Evolutionary conservation across 2,888 invertebrate genomes (phyloP), one percentile per base, ranked within the genome.

Genomic region (Barypeithes pellucidus): DNA sequence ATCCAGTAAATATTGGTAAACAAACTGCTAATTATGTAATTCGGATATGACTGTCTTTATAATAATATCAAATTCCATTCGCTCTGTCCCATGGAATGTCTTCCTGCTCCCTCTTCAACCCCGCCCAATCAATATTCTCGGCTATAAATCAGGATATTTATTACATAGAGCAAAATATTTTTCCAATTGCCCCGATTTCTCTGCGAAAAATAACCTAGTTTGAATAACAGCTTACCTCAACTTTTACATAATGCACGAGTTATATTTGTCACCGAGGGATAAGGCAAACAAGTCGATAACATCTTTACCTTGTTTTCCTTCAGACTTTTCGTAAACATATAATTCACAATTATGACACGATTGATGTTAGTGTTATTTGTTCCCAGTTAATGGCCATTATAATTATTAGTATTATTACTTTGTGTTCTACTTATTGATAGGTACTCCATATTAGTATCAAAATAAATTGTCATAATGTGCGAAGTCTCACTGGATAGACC

Each of bases 301-400:
- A 57, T 57, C 16, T 29, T 24, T 14, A 24, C 52, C 16, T 57
- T 33, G 33, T 57, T 57, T 57, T 57, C 33, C 29, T 24, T 24
- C 12, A 22, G n/a, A 11, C 50, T 11, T 50, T 50, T 50, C 9
- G 50, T 50, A 50, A 50, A 50, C 50, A 50, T 22, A 50, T 50
- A 18, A 20, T 20, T 47, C 20, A 3, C 22, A 16, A 16, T 2
- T n/a, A 3, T 16, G 43, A n/a, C 43, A 43, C 16, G 7, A 14
- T 14, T 24, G 24, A 5, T 4, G 24, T 24, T 24, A 14, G 1
- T 3, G 7, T 7, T 43, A 16, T 43, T 43, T 43, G 43, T 43
- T 14, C 16, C 2, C n/a, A 14, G 16, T 16, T 16, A 43, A 1
- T 16, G 12, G n/a, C 39, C 0, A 39, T 16, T 43, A 16, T 43